Percentiles rank a stretch among this genome's conserved stretches.
phyloP scores from a whole-genome alignment of 1,140 invertebrate species.

The Asbolus verrucosus region DNA sequence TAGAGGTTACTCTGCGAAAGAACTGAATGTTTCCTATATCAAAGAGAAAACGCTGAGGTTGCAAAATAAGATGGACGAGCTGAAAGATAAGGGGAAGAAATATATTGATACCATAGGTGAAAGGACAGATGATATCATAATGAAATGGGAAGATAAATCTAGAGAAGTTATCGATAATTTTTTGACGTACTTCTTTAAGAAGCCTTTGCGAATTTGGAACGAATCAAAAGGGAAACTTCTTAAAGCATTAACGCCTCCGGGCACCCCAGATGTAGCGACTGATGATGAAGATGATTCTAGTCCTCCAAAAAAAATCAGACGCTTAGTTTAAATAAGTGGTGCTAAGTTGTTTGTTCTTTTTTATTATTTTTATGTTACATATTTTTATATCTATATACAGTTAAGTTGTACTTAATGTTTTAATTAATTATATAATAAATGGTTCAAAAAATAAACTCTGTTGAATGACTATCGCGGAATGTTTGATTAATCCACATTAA shows the following conservation, averaged over 20 bases:
- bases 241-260: slow-evolving; percentile 88
- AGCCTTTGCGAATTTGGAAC: slow-evolving; percentile 86
- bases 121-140: slow-evolving; percentile 88
- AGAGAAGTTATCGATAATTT: slow-evolving; percentile 95
- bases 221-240: slow-evolving; percentile 87
- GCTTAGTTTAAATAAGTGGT: neutral
- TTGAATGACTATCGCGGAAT: neutral
- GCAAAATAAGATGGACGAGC: slow-evolving; percentile 94
- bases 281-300: slow-evolving; percentile 51
- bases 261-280: slow-evolving; percentile 70
- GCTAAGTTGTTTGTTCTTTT: slow-evolving; percentile 8
- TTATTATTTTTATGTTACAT: no score
- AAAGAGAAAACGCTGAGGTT: slow-evolving; percentile 93
- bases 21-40: slow-evolving; percentile 97
- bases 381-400: slow-evolving; percentile 11
- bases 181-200: slow-evolving; percentile 85
- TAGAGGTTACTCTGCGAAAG: slow-evolving; percentile 96
- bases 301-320: slow-evolving; percentile 47
- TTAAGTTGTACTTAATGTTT: slow-evolving; percentile 21
- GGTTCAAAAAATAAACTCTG: slow-evolving; percentile 2
- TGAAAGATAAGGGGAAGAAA: slow-evolving; percentile 91
- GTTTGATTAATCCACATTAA: neutral
- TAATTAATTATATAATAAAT: slow-evolving; percentile 14
- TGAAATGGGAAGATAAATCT: slow-evolving; percentile 96
- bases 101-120: slow-evolving; percentile 89